Evolutionary conservation across 2,888 invertebrate genomes (phyloP), one percentile per base, ranked within the genome.

Genomic region (Erynnis tages): DNA sequence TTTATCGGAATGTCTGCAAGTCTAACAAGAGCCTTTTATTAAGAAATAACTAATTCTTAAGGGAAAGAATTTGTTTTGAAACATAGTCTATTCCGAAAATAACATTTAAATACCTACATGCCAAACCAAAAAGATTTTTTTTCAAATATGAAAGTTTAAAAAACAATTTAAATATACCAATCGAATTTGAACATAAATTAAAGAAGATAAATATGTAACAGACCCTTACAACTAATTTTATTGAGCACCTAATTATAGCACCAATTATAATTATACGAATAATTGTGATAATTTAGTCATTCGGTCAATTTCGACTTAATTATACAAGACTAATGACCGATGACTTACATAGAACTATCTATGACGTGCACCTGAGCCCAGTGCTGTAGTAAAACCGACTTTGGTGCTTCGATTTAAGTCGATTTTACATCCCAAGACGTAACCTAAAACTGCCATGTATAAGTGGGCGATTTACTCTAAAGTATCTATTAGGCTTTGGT

Each of bases 171-270:
- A n/a, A n/a, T n/a, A n/a, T n/a, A n/a, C n/a, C n/a, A n/a, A n/a
- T n/a, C n/a, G n/a, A n/a, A n/a, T n/a, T n/a, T n/a, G n/a, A n/a
- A n/a, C n/a, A n/a, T n/a, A n/a, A n/a, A n/a, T n/a, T n/a, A n/a
- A n/a, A n/a, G n/a, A n/a, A n/a, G n/a, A n/a, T n/a, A n/a, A n/a
- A n/a, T n/a, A 50, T 53, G 53, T 57, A 61, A 59, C 60, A 61
- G 58, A 37, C 37, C 59, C 54, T 34, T 52, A 53, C 10, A 54
- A 16, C 50, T 54, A 54, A 55, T n/a, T n/a, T n/a, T n/a, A 56
- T 76, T 70, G 70, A 80, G 82, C 82, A 83, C 83, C 79, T 60
- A 67, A 60, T 58, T 60, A 63, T 73, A 84, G 84, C 84, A 84
- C 82, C 82, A 66, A 76, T 75, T 65, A 53, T 48, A 34, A 50